A percentile compares a stretch with the other conserved stretches of the same genome.
Conservation (phyloP, 2,797 vertebrate genomes). For the Psittacula derbiana region DNA sequence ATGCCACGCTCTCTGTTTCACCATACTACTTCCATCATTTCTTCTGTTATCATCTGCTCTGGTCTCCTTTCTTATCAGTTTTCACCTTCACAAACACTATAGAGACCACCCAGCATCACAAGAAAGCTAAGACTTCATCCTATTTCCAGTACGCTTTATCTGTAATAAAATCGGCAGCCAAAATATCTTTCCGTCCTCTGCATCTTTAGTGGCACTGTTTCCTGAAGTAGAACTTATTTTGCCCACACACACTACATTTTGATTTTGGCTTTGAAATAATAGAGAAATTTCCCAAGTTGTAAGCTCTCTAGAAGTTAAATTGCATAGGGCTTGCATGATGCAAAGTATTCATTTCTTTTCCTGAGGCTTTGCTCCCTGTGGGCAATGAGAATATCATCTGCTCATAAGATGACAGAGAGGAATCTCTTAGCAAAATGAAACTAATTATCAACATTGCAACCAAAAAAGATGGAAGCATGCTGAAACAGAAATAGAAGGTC, state of each 20-base stretch:
- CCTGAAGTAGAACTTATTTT: not conserved
- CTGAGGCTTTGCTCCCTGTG: not conserved
- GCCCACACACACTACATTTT: not conserved
- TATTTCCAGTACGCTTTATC: not conserved
- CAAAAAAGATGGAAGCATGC: not conserved
- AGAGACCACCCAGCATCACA: not conserved
- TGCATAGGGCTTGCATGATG: not conserved
- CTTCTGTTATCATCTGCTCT: not conserved
- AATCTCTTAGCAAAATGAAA: not conserved
- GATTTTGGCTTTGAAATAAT: not conserved
- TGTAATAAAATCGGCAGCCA: not conserved
- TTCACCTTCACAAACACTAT: not conserved
- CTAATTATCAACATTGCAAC: not conserved
- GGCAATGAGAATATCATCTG: not conserved
- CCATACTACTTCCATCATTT: not conserved
- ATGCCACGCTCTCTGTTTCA: fast-evolving
- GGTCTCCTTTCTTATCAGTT: not conserved
- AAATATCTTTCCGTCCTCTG: not conserved
- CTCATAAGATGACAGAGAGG: not conserved
- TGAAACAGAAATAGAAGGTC: not conserved
- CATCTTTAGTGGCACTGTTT: not conserved
- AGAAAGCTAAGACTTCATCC: not conserved
- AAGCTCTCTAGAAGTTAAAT: not conserved
- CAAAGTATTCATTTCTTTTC: not conserved
- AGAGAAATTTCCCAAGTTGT: not conserved